These are phyloP conservation scores for Leptopilina boulardi DNA, from an alignment of 1,140 invertebrate genomes.

Conservation along the genomic window DNA sequence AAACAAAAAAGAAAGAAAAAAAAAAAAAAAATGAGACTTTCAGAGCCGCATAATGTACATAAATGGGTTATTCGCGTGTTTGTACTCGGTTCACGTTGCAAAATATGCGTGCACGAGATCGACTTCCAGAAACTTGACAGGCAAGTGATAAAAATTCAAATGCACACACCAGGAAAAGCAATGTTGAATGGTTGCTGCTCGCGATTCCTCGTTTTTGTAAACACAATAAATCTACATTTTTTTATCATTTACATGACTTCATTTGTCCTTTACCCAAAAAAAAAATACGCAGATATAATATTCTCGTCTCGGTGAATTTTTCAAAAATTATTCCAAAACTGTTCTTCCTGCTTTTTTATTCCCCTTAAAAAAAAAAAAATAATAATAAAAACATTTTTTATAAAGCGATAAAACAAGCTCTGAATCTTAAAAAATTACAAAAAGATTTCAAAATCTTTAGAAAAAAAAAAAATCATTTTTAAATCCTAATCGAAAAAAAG, in stretches of 20 bases:
- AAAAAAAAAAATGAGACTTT: conserved; percentile 37
- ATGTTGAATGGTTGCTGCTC: background rate
- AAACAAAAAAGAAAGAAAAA: conserved; percentile 41
- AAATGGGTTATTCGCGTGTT: conserved; percentile 32
- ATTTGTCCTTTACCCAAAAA: background rate
- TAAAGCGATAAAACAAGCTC: no score
- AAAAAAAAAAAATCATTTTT: no score
- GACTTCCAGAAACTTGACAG: background rate
- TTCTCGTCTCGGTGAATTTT: no score
- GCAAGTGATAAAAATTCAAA: conserved; percentile 24
- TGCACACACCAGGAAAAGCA: background rate
- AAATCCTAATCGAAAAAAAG: no score
- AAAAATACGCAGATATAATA: no score
- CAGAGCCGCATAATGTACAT: background rate
- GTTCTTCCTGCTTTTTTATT: no score
- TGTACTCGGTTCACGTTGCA: background rate
- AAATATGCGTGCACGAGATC: conserved; percentile 20
- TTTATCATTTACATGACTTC: background rate
- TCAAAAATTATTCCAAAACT: no score
- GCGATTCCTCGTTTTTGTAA: background rate
- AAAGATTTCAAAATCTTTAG: no score
- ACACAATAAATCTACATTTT: conserved; percentile 24
- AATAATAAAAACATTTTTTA: no score
- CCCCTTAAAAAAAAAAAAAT: no score
- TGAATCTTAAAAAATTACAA: no score